Evolutionary conservation across 2,113 vertebrate species (phyloP), one percentile per base, ranked within the genome.

Genomic region (Sapayoa aenigma): DNA sequence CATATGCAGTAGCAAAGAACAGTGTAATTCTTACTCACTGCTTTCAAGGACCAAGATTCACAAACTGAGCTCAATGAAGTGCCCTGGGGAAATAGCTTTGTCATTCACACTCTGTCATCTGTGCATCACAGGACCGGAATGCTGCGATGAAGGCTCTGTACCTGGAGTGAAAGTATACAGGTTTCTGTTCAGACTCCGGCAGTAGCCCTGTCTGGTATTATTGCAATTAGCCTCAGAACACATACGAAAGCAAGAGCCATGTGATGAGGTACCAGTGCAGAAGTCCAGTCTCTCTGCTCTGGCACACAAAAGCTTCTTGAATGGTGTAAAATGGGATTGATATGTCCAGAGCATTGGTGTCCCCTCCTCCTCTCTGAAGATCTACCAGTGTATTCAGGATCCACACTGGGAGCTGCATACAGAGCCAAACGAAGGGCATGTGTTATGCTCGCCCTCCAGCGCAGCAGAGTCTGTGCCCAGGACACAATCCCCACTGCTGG

Each of bases 21-120:
- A 49, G 67, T 76, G 87, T 68, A 62, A 80, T 89, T 74, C 81
- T 84, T 85, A 85, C 84, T 86, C 41, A 2, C 31, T 2, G 71
- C 81, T 94, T 94, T 68, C 77, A 76, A 87, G 62, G 66, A 87
- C 69, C 42, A 74, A 84, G 94, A 90, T 75, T 96, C 93, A 91
- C 93, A 84, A 86, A 87, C 73, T 33, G 83, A 94, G 76, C 93
- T 97, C 91, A 82, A 28, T 89, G 91, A 96, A 95, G 74, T 87
- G 74, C 96, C 91, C 91, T 13, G 30, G 87, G 91, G 93, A 95
- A 94, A 95, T 1, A 95, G 96, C 95, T 94, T 96, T 96, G 95
- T 96, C 95, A 96, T 96, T 96, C 96, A 95, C 92, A 91, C 77
- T 92, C 93, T 95, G 91, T 97, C 94, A 92, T 90, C 96, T 89